Evolutionary conservation across 2,888 invertebrate species (phyloP), one percentile per base, ranked within the genome.

Genomic region (Leucozona laternaria): DNA sequence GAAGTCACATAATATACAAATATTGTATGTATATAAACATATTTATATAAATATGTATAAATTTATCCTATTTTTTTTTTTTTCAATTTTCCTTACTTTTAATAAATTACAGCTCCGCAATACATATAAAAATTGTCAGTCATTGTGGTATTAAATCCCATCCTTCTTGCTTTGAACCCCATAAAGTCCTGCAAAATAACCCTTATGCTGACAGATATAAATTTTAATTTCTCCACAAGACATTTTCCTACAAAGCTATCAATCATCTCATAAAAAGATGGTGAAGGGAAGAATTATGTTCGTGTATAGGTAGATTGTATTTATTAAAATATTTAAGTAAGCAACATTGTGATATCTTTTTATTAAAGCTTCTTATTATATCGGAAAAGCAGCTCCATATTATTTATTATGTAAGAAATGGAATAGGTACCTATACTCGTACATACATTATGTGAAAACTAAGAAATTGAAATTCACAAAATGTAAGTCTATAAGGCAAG

Each of bases 181-280:
- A 73, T 43, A 40, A 58, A 79, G 43, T 62, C 60, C 64, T 45
- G 57, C 53, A 48, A 68, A 73, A 60, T 68, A 73, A 73, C 79
- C 79, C 73, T 73, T 73, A 66, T 60, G 50, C 50, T 60, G 75
- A 79, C 58, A 68, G 73, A 50, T 73, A 73, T 79, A 73, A 79
- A 79, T 79, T 79, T 73, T 73, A 79, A 73, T 79, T 79, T 79
- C 50, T 66, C 43, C 58, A 43, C 40, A 79, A 73, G 58, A 66
- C 48, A 73, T 66, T 66, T 66, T 43, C 57, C 48, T 40, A 66
- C 48, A 13, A 66, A 37, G 72, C 79, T 73, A 79, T 79, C 79
- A 79, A 79, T 79, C 79, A 79, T 68, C 10, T 79, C 28, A 25
- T 40, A 68, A 68, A 73, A 50, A 66, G 62, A 11, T 17, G 48